Percentiles rank a stretch among this genome's conserved stretches.
Evolutionary conservation across 2,888 invertebrate genomes (phyloP).

Genomic region (Hyalella azteca): DNA sequence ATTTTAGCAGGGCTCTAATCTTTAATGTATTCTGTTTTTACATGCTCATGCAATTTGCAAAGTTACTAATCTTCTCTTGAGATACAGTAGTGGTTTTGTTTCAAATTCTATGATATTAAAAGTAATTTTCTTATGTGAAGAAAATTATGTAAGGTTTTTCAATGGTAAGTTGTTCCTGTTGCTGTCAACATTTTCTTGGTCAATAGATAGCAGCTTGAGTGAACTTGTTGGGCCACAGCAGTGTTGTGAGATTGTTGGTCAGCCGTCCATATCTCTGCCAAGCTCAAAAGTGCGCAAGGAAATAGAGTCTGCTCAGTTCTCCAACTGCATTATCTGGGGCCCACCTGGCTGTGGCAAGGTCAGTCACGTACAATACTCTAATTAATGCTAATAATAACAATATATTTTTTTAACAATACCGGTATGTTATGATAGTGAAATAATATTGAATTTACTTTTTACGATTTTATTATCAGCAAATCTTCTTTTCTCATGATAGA

Average conservation of each 20-base stretch:
- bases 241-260: constrained; percentile 8
- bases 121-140: neutral
- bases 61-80: neutral
- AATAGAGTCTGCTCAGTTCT: neutral
- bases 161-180: neutral
- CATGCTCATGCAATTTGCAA: neutral
- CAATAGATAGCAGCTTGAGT: neutral
- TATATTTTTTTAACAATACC: too few relatives aligned
- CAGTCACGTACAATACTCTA: too few relatives aligned
- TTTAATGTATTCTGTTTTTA: too few relatives aligned
- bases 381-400: too few relatives aligned
- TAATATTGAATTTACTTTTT: too few relatives aligned
- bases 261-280: neutral
- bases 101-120: neutral
- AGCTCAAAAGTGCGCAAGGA: neutral
- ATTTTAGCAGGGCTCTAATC: too few relatives aligned
- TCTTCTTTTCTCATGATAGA: too few relatives aligned
- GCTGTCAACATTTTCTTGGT: neutral
- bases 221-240: neutral
- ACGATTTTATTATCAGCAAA: too few relatives aligned
- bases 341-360: constrained; percentile 28
- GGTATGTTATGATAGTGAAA: too few relatives aligned
- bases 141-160: neutral
- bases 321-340: constrained; percentile 3
- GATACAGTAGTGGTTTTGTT: neutral